Evolutionary conservation across 2,888 invertebrate species (phyloP), one percentile per base, ranked within the genome.

Genomic region (Acleris emargana): DNA sequence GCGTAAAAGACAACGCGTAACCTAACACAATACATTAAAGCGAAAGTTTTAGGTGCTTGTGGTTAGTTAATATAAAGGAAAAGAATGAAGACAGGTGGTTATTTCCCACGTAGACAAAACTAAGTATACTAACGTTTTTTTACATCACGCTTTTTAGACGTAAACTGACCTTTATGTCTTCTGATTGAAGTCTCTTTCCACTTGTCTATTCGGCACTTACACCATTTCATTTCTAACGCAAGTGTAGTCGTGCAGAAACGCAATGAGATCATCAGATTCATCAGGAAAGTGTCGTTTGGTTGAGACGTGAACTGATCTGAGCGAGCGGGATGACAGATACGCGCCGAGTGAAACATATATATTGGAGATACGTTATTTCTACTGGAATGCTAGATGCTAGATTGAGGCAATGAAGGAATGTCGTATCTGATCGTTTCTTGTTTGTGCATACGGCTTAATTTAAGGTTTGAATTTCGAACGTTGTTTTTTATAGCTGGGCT

Each of bases 181-280:
- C 16, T 3, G 9, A 16, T 18, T 54, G 16, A 54, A 18, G 38
- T 38, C 32, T 32, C n/a, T 53, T 53, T n/a, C 16, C 13, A 7
- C 18, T 7, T 22, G 17, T 13, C 9, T 5, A 7, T 32, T 11
- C 6, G 20, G 11, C 9, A 64, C 28, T 55, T 74, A 71, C 28
- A 66, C 42, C 69, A 38, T 70, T 76, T 60, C 22, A 50, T 45
- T 22, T 51, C 16, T 20, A 38, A n/a, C 55, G 66, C 75, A 72
- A 78, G 82, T 77, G 76, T 80, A 80, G 73, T 88, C 88, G 88
- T 88, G 89, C 89, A 88, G 88, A 90, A 89, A 88, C 88, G 84
- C 83, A 81, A 82, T 88, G 89, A 89, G 86, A 89, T 89, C 89
- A 89, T 82, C 68, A 62, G 52, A 43, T 54, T 89, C 89, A 89